Conservation (phyloP, 2,888 invertebrate genomes). For the Caradrina clavipalpis region DNA sequence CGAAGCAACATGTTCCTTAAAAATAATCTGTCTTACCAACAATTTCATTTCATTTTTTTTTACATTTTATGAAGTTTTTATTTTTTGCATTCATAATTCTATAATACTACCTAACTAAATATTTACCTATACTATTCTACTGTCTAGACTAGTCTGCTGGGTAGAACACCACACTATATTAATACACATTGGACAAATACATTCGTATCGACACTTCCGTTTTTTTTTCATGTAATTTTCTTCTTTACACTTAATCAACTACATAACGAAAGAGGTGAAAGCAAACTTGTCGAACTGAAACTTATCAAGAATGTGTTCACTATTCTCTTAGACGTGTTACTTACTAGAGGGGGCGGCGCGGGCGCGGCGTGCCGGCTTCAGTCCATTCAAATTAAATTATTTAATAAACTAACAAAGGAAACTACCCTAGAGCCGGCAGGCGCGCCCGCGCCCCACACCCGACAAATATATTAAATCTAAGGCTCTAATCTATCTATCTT, state of each 20-base stretch:
- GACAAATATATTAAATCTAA: slow-evolving; percentile 85
- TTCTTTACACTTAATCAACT: slow-evolving; percentile 90
- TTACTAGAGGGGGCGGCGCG: slow-evolving; percentile 73
- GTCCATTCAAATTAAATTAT: slow-evolving; percentile 91
- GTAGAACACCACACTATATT: slow-evolving; percentile 90
- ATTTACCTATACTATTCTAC: slow-evolving; percentile 91
- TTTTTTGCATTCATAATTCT: slow-evolving; percentile 92
- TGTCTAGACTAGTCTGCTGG: slow-evolving; percentile 91
- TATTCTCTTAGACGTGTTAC: slow-evolving; percentile 81
- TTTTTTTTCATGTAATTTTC: slow-evolving; percentile 87
- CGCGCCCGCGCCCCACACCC: slow-evolving; percentile 74
- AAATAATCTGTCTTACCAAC: slow-evolving; percentile 92
- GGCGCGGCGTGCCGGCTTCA: slow-evolving; percentile 80
- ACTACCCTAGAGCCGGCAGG: slow-evolving; percentile 85
- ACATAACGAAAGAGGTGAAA: slow-evolving; percentile 91
- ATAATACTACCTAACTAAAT: slow-evolving; percentile 90
- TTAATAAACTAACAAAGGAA: slow-evolving; percentile 90
- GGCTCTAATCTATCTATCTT: slow-evolving; percentile 88
- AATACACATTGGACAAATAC: slow-evolving; percentile 91
- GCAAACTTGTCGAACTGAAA: slow-evolving; percentile 90
- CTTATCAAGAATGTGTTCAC: slow-evolving; percentile 88
- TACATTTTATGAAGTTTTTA: slow-evolving; percentile 90
- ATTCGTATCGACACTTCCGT: slow-evolving; percentile 87
- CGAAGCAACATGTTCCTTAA: slow-evolving; percentile 91
- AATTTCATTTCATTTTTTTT: slow-evolving; percentile 91